phyloP scores from a whole-genome alignment of 2,113 vertebrate genomes.

The Cichladusa arquata region DNA sequence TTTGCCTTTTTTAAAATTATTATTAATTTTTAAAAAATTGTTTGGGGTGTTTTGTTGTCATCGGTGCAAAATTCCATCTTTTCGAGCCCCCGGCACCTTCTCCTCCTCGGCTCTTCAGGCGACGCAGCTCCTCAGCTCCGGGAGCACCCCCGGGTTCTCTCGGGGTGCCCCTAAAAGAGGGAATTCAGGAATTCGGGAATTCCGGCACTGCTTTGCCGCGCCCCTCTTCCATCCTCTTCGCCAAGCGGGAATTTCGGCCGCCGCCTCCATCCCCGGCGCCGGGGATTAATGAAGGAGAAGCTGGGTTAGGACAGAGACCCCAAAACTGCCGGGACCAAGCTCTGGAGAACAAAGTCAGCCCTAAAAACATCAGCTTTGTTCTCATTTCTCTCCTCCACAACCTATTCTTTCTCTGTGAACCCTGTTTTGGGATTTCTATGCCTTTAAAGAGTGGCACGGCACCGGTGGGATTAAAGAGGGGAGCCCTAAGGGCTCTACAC shows the following conservation, averaged over 20 bases:
- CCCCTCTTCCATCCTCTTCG: background rate
- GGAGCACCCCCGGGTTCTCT: background rate
- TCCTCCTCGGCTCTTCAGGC: background rate
- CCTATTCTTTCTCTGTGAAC: background rate
- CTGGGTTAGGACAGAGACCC: background rate
- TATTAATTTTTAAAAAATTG: background rate
- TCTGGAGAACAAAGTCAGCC: background rate
- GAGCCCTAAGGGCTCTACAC: background rate
- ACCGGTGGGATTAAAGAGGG: background rate
- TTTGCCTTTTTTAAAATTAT: background rate
- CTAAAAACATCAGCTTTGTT: background rate
- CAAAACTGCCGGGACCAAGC: background rate
- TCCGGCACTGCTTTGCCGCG: background rate
- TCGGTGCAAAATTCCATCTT: background rate
- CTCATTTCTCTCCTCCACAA: background rate
- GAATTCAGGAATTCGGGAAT: background rate
- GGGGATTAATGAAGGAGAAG: constrained; percentile 55
- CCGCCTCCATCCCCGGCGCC: background rate
- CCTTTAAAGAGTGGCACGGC: fast-evolving
- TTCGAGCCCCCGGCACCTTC: background rate
- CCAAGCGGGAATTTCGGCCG: background rate
- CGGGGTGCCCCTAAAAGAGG: background rate
- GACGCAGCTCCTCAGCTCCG: background rate
- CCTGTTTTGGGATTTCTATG: background rate
- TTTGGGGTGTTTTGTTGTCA: background rate